Evolutionary conservation across 2,888 invertebrate genomes (phyloP), one percentile per base, ranked within the genome.

Genomic region (Cheilosia vulpina): DNA sequence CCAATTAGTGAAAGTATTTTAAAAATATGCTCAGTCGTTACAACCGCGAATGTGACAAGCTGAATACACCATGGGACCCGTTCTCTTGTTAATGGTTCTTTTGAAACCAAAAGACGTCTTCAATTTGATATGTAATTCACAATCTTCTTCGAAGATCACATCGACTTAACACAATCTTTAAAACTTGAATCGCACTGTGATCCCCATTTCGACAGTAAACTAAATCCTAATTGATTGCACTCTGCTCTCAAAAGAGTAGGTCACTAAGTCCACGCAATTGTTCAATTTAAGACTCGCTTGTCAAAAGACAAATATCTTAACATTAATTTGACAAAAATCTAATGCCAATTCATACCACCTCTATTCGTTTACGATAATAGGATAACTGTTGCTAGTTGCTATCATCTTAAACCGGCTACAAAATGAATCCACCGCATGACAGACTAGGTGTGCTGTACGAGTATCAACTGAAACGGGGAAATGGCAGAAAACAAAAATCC

Each of bases 391-490:
- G 24, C 43, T 21, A 21, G 21, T 2, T 21, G 21, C 21, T 72
- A 17, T 60, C 53, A 53, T 73, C 66, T 27, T 19, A 27, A 73
- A 80, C 79, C 73, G 65, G 72, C 72, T 58, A 38, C 24, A 73
- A 71, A 78, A 57, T 57, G 27, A 45, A 60, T 11, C 3, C 45
- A 13, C 41, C 41, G 9, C 53, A 27, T n/a, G 11, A 6, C 19
- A 7, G 15, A 34, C 65, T 27, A 55, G 27, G 55, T 55, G 41
- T 53, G 41, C 41, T 27, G 17, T 41, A 17, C 13, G 9, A 38
- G 19, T 5, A 9, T 66, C 5, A 17, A 27, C 41, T 41, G 13
- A 52, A 66, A 66, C 38, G 66, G 53, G 9, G 24, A n/a, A 41
- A 53, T 34, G 17, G 24, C 53, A 55, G 31, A 21, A 9, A 9